Evolutionary conservation across 2,797 vertebrate species (phyloP), one percentile per base, ranked within the genome.

Genomic region (Melanotaenia maccullochi): DNA sequence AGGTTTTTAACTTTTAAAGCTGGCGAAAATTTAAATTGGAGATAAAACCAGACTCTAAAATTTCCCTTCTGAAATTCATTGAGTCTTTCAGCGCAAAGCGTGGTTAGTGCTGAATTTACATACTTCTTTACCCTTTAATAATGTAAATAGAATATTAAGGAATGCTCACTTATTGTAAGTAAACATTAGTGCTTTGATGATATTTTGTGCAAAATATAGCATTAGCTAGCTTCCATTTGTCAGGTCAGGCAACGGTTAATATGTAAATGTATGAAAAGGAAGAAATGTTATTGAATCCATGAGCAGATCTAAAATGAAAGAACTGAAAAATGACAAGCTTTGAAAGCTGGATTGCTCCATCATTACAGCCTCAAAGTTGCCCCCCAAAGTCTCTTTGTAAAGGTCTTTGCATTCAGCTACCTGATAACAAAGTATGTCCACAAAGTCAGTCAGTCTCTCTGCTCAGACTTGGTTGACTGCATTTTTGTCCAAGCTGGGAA

Each of bases 401-500:
- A 65, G 3, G 4, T 52, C 59, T 57, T 51, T n/a, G 22, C 30
- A n/a, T 65, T 71, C 52, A 70, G 35, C 56, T 60, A 79, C 35
- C 52, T 56, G 52, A n/a, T 64, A 18, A 42, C 4, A 65, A 65
- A 76, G 16, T 64, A 24, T 54, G 71, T 49, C n/a, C 1, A 2
- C 38, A 35, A 22, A 12, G 22, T 66, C 60, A 9, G 22, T 49
- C 54, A 52, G 65, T 62, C n/a, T 71, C 12, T 68, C 61, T 55
- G 70, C n/a, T 85, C 88, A 96, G 32, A 93, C 75, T 58, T 87
- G 88, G 72, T 93, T 91, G 42, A 95, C 91, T 24, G 89, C 79
- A 1, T 94, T 94, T 68, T 95, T 95, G 65, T 94, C 93, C 0
- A 95, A 95, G 82, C 94, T 96, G 44, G 82, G 94, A 65, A 94